phyloP scores from a whole-genome alignment of 1,140 invertebrate genomes.

The Acromyrmex charruanus region DNA sequence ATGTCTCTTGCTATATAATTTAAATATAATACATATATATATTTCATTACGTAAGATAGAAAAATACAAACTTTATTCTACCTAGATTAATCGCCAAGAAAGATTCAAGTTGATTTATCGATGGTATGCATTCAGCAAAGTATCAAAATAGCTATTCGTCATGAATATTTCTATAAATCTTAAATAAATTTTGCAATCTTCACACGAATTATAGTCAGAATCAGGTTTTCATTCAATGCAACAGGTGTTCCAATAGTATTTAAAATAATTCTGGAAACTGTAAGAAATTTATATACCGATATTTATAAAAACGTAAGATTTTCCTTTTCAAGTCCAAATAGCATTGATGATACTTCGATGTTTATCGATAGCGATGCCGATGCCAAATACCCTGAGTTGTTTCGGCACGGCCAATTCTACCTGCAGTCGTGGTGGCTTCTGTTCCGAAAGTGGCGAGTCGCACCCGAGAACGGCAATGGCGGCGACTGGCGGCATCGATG shows the following conservation, averaged over 20 bases:
- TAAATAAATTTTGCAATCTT: background rate
- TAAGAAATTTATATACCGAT: background rate
- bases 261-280: background rate
- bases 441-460: slow-evolving; percentile 64
- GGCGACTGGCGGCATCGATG: slow-evolving; percentile 57
- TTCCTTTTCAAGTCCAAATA: background rate
- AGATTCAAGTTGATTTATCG: background rate
- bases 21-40: background rate
- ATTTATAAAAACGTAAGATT: background rate
- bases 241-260: slow-evolving; percentile 34
- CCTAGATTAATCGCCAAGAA: background rate
- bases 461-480: slow-evolving; percentile 54
- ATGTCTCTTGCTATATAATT: background rate
- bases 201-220: background rate
- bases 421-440: background rate
- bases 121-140: background rate
- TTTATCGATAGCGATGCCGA: background rate
- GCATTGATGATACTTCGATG: background rate
- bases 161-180: background rate
- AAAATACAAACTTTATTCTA: background rate
- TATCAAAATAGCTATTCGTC: background rate
- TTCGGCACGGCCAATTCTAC: too few species aligned
- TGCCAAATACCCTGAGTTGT: background rate
- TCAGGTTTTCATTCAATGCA: slow-evolving; percentile 18
- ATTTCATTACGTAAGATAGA: background rate